Base-by-base conservation (phyloP, 1,140 invertebrate genomes). In the Monomorium pharaonis region DNA sequence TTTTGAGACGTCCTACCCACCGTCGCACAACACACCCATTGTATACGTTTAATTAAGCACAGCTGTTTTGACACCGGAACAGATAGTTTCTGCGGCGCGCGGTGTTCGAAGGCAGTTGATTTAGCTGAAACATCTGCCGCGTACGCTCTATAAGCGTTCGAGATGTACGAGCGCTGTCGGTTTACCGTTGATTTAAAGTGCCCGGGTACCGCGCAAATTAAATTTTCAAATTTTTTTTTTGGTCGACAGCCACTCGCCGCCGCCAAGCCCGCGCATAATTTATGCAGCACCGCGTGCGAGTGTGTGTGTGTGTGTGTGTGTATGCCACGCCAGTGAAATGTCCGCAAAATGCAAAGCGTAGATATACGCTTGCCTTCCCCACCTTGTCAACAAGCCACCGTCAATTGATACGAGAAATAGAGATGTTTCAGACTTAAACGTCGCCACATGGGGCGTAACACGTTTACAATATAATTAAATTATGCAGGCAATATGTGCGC, bases 121-220 rank as follows among this genome's bases (percentile, higher is more conserved):
- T 94, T 94, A 93, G 93, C 90, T 91, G 89, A 84, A 93, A 93
- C 93, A 93, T 93, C 93, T 94, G 93, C 92, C 78, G 91, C 93
- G 89, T 86, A 72, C 89, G 92, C 88, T 90, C 86, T 89, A 89
- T 92, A 91, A 92, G 89, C 91, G 86, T 80, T 81, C 60, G 88
- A 86, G 80, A 77, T 49, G 70, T 83, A 87, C 87, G 74, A 75
- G 70, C 54, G 58, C 86, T 86, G 86, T 86, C 90, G 80, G 81
- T 81, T 67, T 56, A 42, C 51, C 72, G 67, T 90, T 91, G 90
- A 91, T 91, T 91, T 91, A 91, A 91, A 88, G 90, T 87, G 78
- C 88, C 54, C 84, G 30, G 14, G 70, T 44, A 47, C 63, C 18
- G 21, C 63, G 84, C 67, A 86, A 89, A 89, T 89, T 81, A 89